phyloP scores from a whole-genome alignment of 2,888 invertebrate genomes.

The Onchidella celtica region DNA sequence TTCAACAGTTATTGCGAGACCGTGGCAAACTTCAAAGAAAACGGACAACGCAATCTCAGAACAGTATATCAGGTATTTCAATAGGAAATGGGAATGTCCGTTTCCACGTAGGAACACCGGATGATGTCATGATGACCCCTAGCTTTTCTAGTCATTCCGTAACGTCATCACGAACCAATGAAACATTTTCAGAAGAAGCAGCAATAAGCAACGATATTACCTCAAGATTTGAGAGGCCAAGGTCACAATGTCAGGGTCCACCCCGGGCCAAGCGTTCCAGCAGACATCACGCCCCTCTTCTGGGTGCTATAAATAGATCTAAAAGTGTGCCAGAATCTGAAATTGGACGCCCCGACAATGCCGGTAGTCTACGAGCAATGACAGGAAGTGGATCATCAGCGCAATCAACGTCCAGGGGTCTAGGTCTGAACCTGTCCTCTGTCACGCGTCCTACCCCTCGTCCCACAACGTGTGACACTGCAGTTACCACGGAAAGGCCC shows the following conservation, averaged over 20 bases:
- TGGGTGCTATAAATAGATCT: not conserved
- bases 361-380: not conserved
- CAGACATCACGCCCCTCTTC: not conserved
- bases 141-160: constrained; percentile 35
- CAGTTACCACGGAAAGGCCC: not conserved
- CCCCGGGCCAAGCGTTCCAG: not conserved
- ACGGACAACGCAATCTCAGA: not conserved
- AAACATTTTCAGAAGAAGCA: not conserved
- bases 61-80: constrained; percentile 22
- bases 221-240: not conserved
- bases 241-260: not conserved
- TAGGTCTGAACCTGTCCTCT: not conserved
- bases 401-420: not conserved
- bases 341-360: not conserved
- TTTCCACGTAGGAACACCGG: constrained; percentile 47
- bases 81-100: constrained; percentile 6
- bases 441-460: not conserved
- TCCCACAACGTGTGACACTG: not conserved
- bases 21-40: constrained; percentile 1
- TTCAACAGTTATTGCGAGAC: constrained; percentile 37
- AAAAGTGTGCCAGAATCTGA: not conserved
- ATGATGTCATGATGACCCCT: constrained; percentile 29
- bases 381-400: not conserved
- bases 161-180: constrained; percentile 8
- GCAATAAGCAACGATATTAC: not conserved